Percentiles rank a stretch among this genome's conserved stretches.
phyloP scores from a whole-genome alignment of 2,113 vertebrate species.

The Cairina moschata region DNA sequence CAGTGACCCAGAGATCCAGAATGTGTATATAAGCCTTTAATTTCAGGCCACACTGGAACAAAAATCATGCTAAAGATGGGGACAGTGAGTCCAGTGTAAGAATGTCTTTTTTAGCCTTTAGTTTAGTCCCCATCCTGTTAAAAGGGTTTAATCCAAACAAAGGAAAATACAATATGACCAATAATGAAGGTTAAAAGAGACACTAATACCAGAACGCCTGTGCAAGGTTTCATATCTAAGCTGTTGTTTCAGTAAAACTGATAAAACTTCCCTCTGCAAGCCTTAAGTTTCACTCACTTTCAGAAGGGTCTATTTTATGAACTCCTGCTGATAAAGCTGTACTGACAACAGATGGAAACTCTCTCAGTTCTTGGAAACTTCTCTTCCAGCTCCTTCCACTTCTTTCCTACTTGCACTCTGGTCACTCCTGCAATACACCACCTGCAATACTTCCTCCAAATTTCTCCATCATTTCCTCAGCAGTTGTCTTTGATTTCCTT shows the following conservation, averaged over 20 bases:
- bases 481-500: neutral
- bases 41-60: neutral
- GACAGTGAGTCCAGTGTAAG: neutral
- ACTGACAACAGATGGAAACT: neutral
- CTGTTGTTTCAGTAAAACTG: neutral
- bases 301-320: neutral
- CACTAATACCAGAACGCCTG: neutral
- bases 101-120: neutral
- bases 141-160: neutral
- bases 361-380: neutral
- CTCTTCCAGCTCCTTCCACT: neutral
- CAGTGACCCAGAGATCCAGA: neutral
- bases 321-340: neutral
- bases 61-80: neutral
- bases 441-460: neutral
- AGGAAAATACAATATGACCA: neutral
- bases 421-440: neutral
- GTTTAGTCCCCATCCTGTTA: neutral
- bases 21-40: neutral
- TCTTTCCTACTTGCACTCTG: neutral
- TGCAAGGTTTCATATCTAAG: neutral
- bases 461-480: neutral
- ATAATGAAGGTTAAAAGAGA: neutral
- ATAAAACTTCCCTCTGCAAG: neutral
- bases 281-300: neutral